Conservation (phyloP, 2,888 invertebrate genomes). For the Epistrophe grossulariae region DNA sequence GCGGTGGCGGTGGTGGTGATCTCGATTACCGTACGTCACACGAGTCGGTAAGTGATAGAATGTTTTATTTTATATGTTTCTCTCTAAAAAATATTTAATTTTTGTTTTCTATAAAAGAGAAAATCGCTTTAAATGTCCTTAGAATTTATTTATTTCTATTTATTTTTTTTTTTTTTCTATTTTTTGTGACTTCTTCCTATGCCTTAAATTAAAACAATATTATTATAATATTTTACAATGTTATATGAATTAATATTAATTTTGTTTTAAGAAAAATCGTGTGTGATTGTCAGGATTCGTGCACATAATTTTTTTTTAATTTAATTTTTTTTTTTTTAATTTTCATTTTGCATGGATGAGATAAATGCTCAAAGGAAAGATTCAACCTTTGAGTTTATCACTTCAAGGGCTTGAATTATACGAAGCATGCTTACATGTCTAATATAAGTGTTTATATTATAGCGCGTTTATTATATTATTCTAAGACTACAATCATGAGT, state of each 20-base stretch:
- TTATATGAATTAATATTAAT: slow-evolving; percentile 19
- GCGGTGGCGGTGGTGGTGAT: slow-evolving; percentile 86
- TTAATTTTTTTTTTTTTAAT: slow-evolving; percentile 9
- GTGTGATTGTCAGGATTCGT: slow-evolving; percentile 65
- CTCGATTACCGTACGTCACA: slow-evolving; percentile 92
- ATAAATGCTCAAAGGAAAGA: slow-evolving; percentile 35
- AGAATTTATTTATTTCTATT: slow-evolving; percentile 47
- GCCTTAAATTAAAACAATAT: slow-evolving; percentile 60
- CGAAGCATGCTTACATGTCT: slow-evolving; percentile 65
- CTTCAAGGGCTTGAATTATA: slow-evolving; percentile 40
- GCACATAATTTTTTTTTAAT: slow-evolving; percentile 34
- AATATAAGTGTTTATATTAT: slow-evolving; percentile 40
- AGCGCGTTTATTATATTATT: slow-evolving; percentile 41
- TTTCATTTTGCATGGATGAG: slow-evolving; percentile 63
- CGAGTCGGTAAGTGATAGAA: slow-evolving; percentile 89
- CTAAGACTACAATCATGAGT: not conserved
- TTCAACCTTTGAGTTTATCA: not conserved
- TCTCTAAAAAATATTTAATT: slow-evolving; percentile 71
- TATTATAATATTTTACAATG: slow-evolving; percentile 12
- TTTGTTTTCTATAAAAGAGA: slow-evolving; percentile 57
- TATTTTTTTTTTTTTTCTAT: slow-evolving; percentile 49
- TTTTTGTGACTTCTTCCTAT: slow-evolving; percentile 78
- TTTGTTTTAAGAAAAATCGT: slow-evolving; percentile 25
- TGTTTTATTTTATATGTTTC: slow-evolving; percentile 78
- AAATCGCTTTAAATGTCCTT: slow-evolving; percentile 75